Base-by-base conservation (phyloP, 2,888 invertebrate genomes). In the Ormyrus pomaceus region DNA sequence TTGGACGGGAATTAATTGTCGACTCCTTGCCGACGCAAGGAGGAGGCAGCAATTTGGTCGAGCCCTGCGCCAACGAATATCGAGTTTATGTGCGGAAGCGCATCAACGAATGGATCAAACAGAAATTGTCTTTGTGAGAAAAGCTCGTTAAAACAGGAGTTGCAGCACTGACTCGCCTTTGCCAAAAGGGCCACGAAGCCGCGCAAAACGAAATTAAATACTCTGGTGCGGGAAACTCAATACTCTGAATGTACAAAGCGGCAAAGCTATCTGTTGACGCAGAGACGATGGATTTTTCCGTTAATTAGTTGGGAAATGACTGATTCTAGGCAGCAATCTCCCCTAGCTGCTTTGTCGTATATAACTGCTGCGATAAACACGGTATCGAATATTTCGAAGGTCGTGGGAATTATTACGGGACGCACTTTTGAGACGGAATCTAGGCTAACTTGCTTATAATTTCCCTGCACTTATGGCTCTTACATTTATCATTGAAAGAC, bases 1-100 rank as follows among this genome's bases (percentile, higher is more conserved):
- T 75, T 61, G 68, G 61, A 55, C 46, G 59, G 56, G 19, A 59
- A 68, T 68, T 75, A 75, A 75, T 75, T 45, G 59, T 59, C 11
- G 34, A 34, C 34, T 34, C 34, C 34, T 34, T 0, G 34, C 4
- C 2, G 34, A 34, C 0, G 3, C 34, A 4, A 2, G 34, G 34
- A 34, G 34, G 34, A 34, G 34, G 34, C 34, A 34, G 34, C 3
- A 4, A 75, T 34, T 68, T 58, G 2, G 62, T 9, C 56, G 10
- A 13, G 56, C n/a, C 56, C 6, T 6, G n/a, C 6, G 5, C n/a
- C n/a, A 0, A 56, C 56, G 56, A 53, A 53, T 11, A 56, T 53
- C 11, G 11, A 34, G 34, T 34, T 53, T 53, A 53, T 2, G 11
- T 5, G 9, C 53, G 2, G 13, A 61, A 61, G 61, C 45, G 61